Evolutionary conservation across 2,797 vertebrate genomes (phyloP).

Genomic region (Echiichthys vipera): DNA sequence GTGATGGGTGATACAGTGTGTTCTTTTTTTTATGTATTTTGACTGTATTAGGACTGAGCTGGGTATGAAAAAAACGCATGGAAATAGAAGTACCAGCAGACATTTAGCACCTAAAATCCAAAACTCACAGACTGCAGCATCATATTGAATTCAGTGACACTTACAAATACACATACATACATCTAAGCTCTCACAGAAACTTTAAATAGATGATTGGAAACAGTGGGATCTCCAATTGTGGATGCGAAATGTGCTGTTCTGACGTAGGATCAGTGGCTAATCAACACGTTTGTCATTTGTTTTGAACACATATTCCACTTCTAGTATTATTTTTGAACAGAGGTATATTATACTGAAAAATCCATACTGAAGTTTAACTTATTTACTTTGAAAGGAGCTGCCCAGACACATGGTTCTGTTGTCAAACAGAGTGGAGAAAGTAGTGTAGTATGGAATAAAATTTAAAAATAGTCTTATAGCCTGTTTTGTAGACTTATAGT

Average conservation of each 20-base stretch:
- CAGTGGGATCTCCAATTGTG: background rate
- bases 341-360: background rate
- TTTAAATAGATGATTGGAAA: background rate
- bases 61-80: too few species aligned
- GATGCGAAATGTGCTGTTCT: background rate
- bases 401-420: background rate
- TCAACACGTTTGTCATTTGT: background rate
- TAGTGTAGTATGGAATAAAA: background rate
- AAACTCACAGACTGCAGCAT: background rate
- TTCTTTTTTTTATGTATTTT: background rate
- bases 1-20: background rate
- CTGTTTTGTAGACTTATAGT: background rate
- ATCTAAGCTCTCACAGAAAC: background rate
- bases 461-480: background rate
- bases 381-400: background rate
- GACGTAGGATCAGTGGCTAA: background rate
- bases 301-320: background rate
- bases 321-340: background rate
- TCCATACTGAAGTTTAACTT: background rate
- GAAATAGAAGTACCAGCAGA: background rate
- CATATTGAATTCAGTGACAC: background rate
- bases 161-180: background rate
- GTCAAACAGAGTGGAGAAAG: background rate
- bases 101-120: background rate
- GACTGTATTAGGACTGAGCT: background rate